A percentile compares a stretch with the other conserved stretches of the same genome.
phyloP scores from a whole-genome alignment of 2,888 invertebrate species.

The Bombylius major region DNA sequence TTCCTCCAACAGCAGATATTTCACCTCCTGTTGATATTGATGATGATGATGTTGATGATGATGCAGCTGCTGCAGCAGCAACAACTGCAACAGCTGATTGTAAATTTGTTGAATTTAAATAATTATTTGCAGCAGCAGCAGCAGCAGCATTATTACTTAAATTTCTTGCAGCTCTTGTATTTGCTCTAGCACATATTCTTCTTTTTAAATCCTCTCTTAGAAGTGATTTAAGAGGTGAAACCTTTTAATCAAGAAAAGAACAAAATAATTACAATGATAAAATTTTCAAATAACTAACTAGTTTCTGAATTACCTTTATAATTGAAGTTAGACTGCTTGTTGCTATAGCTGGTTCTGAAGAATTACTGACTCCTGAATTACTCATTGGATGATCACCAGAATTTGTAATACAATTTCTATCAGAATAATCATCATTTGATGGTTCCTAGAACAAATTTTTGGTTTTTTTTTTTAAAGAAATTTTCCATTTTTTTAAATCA shows the following conservation, averaged over 20 bases:
- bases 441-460: conserved; percentile 27
- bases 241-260: conserved; percentile 23
- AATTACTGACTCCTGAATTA: conserved; percentile 32
- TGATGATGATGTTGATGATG: background rate
- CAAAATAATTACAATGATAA: background rate
- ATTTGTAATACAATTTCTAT: conserved; percentile 28
- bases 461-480: background rate
- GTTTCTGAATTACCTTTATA: conserved; percentile 48
- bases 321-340: conserved; percentile 61
- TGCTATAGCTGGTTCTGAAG: conserved; percentile 38
- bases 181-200: conserved; percentile 59
- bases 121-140: conserved; percentile 6
- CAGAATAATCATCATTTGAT: conserved; percentile 20
- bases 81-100: conserved; percentile 44
- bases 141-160: conserved; percentile 13
- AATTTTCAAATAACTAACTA: background rate
- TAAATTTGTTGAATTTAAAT: conserved; percentile 18
- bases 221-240: conserved; percentile 72
- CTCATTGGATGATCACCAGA: conserved; percentile 26
- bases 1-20: too few species aligned
- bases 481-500: background rate
- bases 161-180: conserved; percentile 38
- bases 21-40: background rate
- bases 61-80: conserved; percentile 54
- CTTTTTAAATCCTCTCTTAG: conserved; percentile 72